Percentiles rank a stretch among this genome's conserved stretches.
phyloP scores from a whole-genome alignment of 2,113 vertebrate genomes.

The Saccopteryx bilineata region DNA sequence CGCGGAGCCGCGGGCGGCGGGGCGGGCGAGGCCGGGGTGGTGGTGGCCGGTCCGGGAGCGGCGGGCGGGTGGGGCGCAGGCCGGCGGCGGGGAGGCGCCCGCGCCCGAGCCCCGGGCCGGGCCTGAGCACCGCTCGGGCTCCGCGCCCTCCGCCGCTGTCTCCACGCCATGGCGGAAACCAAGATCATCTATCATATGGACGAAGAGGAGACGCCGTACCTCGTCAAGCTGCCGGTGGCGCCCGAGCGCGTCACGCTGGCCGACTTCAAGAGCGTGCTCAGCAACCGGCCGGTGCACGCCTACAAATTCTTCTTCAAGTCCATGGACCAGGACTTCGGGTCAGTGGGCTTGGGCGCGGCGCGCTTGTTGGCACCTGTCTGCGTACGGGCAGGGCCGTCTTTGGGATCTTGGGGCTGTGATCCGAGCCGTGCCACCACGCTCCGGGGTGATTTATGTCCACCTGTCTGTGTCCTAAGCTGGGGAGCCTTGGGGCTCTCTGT shows the following conservation, averaged over 20 bases:
- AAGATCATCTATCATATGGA: constrained; percentile 99
- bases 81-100: constrained; percentile 84
- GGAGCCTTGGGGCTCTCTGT: not conserved
- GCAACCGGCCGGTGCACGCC: constrained; percentile 95
- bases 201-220: constrained; percentile 98
- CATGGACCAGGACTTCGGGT: constrained; percentile 99
- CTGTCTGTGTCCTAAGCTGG: not conserved
- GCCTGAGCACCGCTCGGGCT: constrained; percentile 58
- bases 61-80: constrained; percentile 87
- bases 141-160: constrained; percentile 8
- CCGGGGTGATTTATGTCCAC: not conserved
- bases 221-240: constrained; percentile 96
- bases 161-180: constrained; percentile 97
- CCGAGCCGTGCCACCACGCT: no score
- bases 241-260: constrained; percentile 97
- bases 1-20: not conserved
- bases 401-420: constrained; percentile 78
- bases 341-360: constrained; percentile 80
- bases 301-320: constrained; percentile 99
- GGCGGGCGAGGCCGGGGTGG: constrained; percentile 24
- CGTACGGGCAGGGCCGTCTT: constrained; percentile 88
- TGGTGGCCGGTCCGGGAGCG: not conserved
- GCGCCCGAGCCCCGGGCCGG: constrained; percentile 71
- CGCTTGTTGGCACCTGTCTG: not conserved
- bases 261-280: constrained; percentile 99